Evolutionary conservation across 2,888 invertebrate genomes (phyloP).

Genomic region (Drosophila suboccidentalis): DNA sequence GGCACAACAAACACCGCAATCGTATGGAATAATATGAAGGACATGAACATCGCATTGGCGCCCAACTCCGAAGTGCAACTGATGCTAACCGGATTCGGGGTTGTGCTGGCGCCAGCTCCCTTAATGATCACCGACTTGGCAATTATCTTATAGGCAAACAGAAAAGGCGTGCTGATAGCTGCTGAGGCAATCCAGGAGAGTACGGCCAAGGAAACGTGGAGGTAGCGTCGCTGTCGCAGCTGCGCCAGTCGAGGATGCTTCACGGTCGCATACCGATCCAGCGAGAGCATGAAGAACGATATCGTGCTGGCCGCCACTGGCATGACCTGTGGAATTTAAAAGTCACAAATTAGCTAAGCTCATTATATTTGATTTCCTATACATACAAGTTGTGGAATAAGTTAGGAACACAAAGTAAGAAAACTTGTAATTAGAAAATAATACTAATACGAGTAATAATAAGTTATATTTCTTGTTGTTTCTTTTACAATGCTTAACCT

Average conservation of each 20-base stretch:
- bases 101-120: constrained; percentile 42
- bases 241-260: constrained; percentile 89
- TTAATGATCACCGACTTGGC: constrained; percentile 74
- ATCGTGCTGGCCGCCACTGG: constrained; percentile 93
- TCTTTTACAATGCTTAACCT: no score
- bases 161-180: constrained; percentile 84
- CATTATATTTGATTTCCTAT: no score
- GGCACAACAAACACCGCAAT: constrained; percentile 88
- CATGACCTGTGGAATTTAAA: constrained; percentile 87
- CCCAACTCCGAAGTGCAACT: constrained; percentile 84
- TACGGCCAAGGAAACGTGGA: constrained; percentile 87
- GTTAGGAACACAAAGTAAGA: not conserved
- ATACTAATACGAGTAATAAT: no score
- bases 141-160: constrained; percentile 83
- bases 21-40: constrained; percentile 88
- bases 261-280: constrained; percentile 94
- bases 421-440: not conserved
- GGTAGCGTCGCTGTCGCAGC: constrained; percentile 87
- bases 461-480: no score
- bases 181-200: constrained; percentile 88
- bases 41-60: constrained; percentile 86
- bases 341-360: not conserved
- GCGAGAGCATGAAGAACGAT: constrained; percentile 91
- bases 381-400: not conserved
- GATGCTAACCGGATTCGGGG: constrained; percentile 77